A percentile compares a stretch with the other conserved stretches of the same genome.
Evolutionary conservation across 1,140 invertebrate species (phyloP).

Genomic region (Procambarus clarkii): DNA sequence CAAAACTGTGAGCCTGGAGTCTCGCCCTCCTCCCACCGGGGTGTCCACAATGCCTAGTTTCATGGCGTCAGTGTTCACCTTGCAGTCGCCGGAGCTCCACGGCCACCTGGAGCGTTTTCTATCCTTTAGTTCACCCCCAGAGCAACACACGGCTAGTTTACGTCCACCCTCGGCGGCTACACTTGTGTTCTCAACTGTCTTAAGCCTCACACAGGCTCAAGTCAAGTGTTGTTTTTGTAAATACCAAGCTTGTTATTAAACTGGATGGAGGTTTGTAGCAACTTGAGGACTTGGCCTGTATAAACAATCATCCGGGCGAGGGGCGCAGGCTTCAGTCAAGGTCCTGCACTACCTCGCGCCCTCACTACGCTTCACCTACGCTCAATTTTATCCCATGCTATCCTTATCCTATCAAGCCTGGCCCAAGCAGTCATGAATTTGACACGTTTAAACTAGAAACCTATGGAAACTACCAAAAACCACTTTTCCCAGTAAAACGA

Average conservation of each 20-base stretch:
- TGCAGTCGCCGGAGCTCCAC: background rate
- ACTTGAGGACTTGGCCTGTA: background rate
- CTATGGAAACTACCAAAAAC: background rate
- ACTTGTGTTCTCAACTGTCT: background rate
- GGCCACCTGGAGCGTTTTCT: constrained; percentile 4
- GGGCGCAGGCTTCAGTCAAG: background rate
- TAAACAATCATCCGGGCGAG: constrained; percentile 22
- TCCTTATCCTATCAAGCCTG: too few species aligned
- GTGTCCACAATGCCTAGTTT: background rate
- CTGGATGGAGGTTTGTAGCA: background rate
- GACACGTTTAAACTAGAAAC: too few species aligned
- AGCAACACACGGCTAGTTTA: background rate
- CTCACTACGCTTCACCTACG: background rate
- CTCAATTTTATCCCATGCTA: background rate
- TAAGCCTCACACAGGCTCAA: background rate
- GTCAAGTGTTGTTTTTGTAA: background rate
- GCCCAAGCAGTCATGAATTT: too few species aligned
- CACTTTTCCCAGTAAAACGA: background rate
- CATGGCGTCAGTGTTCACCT: background rate
- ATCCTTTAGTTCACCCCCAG: background rate
- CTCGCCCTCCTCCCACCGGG: background rate
- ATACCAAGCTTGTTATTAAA: background rate
- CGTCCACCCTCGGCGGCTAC: too few species aligned
- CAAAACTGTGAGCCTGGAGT: background rate
- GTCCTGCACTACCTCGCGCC: background rate